Percentiles rank a stretch among this genome's conserved stretches.
phyloP scores from a whole-genome alignment of 1,140 invertebrate species.

The Eupeodes corollae region DNA sequence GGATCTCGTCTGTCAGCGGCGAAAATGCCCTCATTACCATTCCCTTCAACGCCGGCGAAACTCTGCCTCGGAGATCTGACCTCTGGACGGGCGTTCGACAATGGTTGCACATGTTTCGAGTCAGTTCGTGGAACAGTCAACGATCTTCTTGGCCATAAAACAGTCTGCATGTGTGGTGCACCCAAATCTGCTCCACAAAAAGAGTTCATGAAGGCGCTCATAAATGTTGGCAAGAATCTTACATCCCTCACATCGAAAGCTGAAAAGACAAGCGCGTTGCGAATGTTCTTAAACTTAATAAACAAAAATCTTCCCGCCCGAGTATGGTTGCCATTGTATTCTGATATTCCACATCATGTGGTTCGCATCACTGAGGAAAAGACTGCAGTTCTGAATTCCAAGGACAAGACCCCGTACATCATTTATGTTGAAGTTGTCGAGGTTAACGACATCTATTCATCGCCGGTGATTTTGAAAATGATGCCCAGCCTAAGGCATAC shows the following conservation, averaged over 20 bases:
- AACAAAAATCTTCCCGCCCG: constrained; percentile 95
- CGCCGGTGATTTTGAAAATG: constrained; percentile 67
- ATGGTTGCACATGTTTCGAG: constrained; percentile 75
- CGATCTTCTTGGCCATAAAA: constrained; percentile 57
- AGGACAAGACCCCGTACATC: constrained; percentile 98
- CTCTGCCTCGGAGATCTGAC: constrained; percentile 79
- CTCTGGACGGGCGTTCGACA: constrained; percentile 91
- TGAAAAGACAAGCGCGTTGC: constrained; percentile 76
- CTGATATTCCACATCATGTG: constrained; percentile 87
- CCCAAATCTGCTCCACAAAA: constrained; percentile 72
- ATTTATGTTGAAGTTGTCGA: constrained; percentile 95
- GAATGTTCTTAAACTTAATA: constrained; percentile 83
- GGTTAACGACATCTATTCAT: constrained; percentile 74
- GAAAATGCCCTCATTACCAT: constrained; percentile 35
- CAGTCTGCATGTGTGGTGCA: constrained; percentile 64
- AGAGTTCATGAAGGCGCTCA: constrained; percentile 77
- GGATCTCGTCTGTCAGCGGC: constrained; percentile 34
- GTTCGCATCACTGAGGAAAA: constrained; percentile 78
- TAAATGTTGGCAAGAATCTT: constrained; percentile 82
- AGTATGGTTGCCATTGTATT: constrained; percentile 92
- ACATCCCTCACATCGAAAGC: constrained; percentile 89
- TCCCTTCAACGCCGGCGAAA: constrained; percentile 39
- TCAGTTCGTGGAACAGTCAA: constrained; percentile 55
- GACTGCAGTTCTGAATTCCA: constrained; percentile 95
- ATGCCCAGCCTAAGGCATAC: constrained; percentile 75